Percentiles rank a stretch among this genome's conserved stretches.
phyloP scores from a whole-genome alignment of 2,113 vertebrate species.

The Dendrocopos noguchii region DNA sequence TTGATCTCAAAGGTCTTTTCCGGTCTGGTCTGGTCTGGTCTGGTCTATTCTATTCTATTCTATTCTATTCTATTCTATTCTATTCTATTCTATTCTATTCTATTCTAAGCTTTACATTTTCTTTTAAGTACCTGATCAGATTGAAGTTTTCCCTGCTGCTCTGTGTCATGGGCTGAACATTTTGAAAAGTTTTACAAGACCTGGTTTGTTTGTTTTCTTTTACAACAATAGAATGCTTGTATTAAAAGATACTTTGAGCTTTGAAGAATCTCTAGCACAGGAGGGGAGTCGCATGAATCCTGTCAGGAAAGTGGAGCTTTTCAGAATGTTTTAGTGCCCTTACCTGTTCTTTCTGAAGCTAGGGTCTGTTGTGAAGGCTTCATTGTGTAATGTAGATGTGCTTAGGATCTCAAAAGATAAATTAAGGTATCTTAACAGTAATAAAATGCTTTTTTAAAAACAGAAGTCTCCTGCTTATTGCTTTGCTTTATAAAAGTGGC shows the following conservation, averaged over 20 bases:
- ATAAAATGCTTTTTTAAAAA: not conserved
- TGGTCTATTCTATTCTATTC: no score
- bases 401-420: not conserved
- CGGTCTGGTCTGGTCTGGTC: no score
- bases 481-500: not conserved
- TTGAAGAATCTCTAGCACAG: not conserved
- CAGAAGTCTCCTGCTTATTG: not conserved
- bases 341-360: not conserved
- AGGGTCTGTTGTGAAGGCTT: not conserved
- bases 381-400: fast-evolving
- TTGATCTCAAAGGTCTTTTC: no score
- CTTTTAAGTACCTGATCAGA: not conserved
- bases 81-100: no score
- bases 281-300: not conserved
- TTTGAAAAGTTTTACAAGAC: not conserved
- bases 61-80: no score
- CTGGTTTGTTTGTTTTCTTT: not conserved
- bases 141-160: not conserved
- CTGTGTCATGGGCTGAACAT: not conserved
- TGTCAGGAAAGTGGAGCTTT: not conserved
- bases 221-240: not conserved
- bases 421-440: not conserved
- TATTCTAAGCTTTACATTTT: not conserved
- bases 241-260: not conserved
- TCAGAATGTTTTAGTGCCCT: not conserved